These are phyloP conservation scores for Drosophila neoperkinsi DNA, from an alignment of 2,888 invertebrate genomes.

Conservation along the genomic window DNA sequence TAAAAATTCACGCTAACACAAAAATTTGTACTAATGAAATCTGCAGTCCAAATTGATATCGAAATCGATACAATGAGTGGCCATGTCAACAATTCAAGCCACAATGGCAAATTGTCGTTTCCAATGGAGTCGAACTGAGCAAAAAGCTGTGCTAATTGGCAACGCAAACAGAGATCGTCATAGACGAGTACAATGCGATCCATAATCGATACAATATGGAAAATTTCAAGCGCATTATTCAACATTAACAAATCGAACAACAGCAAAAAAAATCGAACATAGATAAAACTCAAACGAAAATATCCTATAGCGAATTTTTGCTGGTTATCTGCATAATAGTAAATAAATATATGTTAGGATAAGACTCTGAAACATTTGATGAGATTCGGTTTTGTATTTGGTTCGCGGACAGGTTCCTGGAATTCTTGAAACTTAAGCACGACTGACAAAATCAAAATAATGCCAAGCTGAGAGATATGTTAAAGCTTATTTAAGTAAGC, in stretches of 20 bases:
- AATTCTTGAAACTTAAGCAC: background rate
- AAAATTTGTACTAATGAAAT: background rate
- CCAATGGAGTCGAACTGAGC: constrained; percentile 39
- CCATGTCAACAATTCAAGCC: constrained; percentile 38
- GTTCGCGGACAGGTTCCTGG: background rate
- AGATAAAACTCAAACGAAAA: constrained; percentile 7
- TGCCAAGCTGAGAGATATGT: constrained; percentile 3
- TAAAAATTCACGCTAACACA: background rate
- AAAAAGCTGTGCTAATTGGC: constrained; percentile 64
- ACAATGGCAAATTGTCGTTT: constrained; percentile 60
- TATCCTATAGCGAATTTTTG: constrained; percentile 12
- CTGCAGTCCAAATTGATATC: constrained; percentile 31
- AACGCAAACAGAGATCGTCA: constrained; percentile 45
- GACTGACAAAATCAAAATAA: background rate
- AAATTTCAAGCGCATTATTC: constrained; percentile 65
- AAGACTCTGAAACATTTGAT: background rate
- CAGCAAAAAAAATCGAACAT: constrained; percentile 1
- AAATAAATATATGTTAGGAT: background rate
- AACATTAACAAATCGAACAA: constrained; percentile 46
- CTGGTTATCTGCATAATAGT: background rate
- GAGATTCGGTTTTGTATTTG: background rate
- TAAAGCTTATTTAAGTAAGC: constrained; percentile 21
- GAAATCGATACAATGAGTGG: constrained; percentile 23
- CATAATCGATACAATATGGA: constrained; percentile 63
- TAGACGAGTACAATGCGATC: constrained; percentile 31